A percentile compares a stretch with the other conserved stretches of the same genome.
Evolutionary conservation across 2,113 vertebrate species (phyloP).

Genomic region (Centropus bengalensis): DNA sequence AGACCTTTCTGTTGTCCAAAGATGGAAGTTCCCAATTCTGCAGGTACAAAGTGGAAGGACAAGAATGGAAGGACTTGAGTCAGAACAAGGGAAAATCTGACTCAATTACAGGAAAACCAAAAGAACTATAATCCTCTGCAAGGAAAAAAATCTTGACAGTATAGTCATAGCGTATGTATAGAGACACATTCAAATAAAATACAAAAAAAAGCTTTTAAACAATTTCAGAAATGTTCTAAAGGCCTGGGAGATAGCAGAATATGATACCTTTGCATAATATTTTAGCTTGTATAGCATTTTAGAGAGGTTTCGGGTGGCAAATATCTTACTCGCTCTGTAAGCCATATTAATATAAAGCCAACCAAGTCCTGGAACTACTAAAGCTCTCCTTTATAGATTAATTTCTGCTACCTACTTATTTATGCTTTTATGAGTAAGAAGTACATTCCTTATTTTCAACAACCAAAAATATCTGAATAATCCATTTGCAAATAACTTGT

Average conservation of each 20-base stretch:
- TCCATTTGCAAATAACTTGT: background rate
- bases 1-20: background rate
- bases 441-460: background rate
- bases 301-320: background rate
- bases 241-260: background rate
- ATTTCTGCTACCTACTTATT: background rate
- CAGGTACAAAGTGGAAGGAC: background rate
- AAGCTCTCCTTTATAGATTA: background rate
- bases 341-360: background rate
- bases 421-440: background rate
- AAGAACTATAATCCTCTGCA: background rate
- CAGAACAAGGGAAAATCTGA: background rate
- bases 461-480: background rate
- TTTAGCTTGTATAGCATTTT: background rate
- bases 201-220: background rate
- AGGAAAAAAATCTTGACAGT: background rate
- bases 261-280: background rate
- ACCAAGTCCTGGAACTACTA: background rate
- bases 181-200: background rate
- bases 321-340: background rate
- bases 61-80: background rate
- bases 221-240: background rate
- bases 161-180: background rate
- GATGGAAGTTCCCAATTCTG: background rate
- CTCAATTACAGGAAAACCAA: background rate